These are phyloP conservation scores for Platorchestia sp. DNA, from an alignment of 1,140 invertebrate genomes.

Conservation along the genomic window DNA sequence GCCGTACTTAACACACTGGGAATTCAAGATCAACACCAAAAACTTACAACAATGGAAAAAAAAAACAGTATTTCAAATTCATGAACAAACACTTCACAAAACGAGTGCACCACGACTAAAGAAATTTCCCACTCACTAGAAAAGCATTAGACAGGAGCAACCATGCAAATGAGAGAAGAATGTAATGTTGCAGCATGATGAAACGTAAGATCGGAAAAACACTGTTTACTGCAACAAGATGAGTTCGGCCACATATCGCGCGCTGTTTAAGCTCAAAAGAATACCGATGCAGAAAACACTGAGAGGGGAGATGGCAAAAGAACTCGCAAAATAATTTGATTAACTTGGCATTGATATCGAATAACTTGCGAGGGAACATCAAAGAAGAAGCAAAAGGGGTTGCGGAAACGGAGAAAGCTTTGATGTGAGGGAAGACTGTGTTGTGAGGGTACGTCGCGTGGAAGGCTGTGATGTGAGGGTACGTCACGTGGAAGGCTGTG, in stretches of 20 bases:
- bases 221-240: background rate
- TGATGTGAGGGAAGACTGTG: background rate
- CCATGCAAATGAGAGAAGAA: background rate
- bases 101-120: background rate
- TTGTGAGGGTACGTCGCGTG: background rate
- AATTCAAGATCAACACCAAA: background rate
- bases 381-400: background rate
- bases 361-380: background rate
- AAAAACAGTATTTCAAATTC: background rate
- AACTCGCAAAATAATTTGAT: background rate
- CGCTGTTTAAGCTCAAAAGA: background rate
- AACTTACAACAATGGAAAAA: background rate
- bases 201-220: background rate
- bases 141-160: background rate
- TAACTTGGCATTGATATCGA: constrained; percentile 1
- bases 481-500: background rate
- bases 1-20: no score
- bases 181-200: background rate
- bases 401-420: background rate
- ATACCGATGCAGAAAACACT: background rate
- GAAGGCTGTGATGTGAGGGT: background rate
- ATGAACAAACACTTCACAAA: background rate
- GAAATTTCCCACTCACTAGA: background rate
- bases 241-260: background rate
- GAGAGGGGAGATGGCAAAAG: background rate